Evolutionary conservation across 2,797 vertebrate species (phyloP).

Genomic region (Artibeus lituratus): DNA sequence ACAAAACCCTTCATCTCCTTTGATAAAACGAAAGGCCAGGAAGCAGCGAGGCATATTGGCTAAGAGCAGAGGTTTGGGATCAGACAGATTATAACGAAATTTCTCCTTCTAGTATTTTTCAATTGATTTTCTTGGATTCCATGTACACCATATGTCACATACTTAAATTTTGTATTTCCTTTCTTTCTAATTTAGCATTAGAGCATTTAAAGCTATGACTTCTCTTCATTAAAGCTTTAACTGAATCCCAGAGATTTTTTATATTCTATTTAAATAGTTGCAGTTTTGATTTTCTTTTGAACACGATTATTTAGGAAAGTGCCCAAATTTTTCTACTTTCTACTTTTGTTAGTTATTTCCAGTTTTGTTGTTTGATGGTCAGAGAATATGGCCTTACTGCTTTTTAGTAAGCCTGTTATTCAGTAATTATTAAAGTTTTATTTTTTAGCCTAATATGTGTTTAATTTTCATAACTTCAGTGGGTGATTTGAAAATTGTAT

Average conservation of each 20-base stretch:
- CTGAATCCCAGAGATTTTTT: not conserved
- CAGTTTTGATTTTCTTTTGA: constrained; percentile 21
- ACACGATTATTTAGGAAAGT: not conserved
- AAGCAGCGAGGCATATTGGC: not conserved
- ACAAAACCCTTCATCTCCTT: not conserved
- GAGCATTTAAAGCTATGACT: not conserved
- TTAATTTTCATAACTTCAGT: constrained; percentile 12
- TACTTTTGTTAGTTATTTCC: constrained; percentile 26
- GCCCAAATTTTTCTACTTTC: not conserved
- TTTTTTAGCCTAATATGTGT: not conserved
- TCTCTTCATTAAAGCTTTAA: constrained; percentile 4
- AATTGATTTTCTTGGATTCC: not conserved
- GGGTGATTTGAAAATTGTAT: not conserved
- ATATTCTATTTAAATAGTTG: not conserved
- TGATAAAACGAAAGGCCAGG: not conserved
- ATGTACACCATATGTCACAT: not conserved
- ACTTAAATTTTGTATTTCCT: constrained; percentile 17
- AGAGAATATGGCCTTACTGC: not conserved
- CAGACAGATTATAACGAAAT: not conserved
- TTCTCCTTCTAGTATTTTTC: not conserved
- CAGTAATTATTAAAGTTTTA: not conserved
- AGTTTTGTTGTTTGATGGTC: not conserved
- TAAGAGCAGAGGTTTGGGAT: not conserved
- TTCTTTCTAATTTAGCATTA: constrained; percentile 5
- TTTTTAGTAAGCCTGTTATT: not conserved